Conservation (phyloP, 2,797 vertebrate genomes). For the Mormyrus proboscirostris region DNA sequence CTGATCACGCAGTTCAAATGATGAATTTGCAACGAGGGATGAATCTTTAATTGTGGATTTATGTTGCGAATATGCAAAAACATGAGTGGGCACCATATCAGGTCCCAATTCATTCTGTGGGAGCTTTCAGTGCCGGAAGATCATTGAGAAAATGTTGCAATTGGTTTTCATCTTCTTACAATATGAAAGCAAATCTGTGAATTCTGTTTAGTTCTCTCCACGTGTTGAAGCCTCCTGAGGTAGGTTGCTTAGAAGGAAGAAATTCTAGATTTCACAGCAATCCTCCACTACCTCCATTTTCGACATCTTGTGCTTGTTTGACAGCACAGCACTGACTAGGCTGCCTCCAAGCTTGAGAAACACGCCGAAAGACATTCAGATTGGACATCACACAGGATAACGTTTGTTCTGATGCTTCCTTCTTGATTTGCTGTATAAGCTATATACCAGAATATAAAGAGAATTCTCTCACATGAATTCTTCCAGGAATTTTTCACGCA, state of each 20-base stretch:
- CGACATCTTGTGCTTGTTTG: neutral
- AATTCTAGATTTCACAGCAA: neutral
- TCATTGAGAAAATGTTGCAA: neutral
- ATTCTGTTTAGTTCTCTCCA: neutral
- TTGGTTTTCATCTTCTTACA: neutral
- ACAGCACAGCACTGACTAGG: neutral
- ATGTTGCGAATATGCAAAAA: slow-evolving; percentile 8
- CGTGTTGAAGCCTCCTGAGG: neutral
- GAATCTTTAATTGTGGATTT: neutral
- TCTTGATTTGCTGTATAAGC: neutral
- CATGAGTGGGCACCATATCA: neutral
- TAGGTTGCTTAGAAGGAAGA: neutral
- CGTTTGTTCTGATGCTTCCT: neutral
- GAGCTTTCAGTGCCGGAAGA: neutral
- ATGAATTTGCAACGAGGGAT: slow-evolving; percentile 19
- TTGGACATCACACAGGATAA: neutral
- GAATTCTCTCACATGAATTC: neutral
- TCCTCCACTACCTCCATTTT: neutral
- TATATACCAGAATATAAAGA: neutral
- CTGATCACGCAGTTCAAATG: slow-evolving; percentile 32
- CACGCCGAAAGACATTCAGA: neutral
- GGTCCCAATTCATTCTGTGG: neutral
- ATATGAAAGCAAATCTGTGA: neutral
- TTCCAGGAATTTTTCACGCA: neutral
- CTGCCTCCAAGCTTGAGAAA: neutral